Evolutionary conservation across 2,797 vertebrate genomes (phyloP).

Genomic region (Menidia menidia): DNA sequence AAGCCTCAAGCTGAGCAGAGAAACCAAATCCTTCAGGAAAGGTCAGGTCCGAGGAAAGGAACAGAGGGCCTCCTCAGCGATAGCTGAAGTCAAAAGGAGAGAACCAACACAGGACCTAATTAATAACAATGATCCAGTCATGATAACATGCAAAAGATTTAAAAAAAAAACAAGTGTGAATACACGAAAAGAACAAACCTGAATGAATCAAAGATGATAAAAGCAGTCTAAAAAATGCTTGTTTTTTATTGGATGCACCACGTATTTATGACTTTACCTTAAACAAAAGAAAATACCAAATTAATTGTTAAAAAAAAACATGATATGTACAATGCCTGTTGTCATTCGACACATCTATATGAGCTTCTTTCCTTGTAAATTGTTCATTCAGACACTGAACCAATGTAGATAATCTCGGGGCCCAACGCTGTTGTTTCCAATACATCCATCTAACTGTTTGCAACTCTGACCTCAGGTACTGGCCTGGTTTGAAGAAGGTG

Average conservation of each 20-base stretch:
- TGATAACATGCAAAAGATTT: conserved; percentile 6
- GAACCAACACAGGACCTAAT: conserved; percentile 47
- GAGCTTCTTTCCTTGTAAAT: no score
- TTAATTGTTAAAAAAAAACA: no score
- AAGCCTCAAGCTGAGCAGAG: conserved; percentile 75
- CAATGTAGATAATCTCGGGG: no score
- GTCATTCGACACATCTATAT: no score
- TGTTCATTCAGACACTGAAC: background rate
- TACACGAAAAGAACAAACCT: background rate
- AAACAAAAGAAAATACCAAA: no score
- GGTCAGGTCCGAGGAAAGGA: conserved; percentile 82
- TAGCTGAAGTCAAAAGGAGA: conserved; percentile 52
- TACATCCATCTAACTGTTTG: no score
- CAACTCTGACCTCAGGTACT: conserved; percentile 81
- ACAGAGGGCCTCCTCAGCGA: conserved; percentile 59
- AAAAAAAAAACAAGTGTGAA: conserved; percentile 5
- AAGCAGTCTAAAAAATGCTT: no score
- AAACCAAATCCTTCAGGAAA: conserved; percentile 85
- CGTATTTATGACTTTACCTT: no score
- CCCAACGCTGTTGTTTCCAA: no score
- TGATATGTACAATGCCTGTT: no score
- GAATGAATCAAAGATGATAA: background rate
- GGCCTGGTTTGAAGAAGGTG: conserved; percentile 94
- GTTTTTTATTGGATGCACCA: no score
- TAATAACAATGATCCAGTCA: conserved; percentile 54